These are phyloP conservation scores for Gymnarchus niloticus DNA, from an alignment of 2,113 vertebrate species.

Conservation along the genomic window DNA sequence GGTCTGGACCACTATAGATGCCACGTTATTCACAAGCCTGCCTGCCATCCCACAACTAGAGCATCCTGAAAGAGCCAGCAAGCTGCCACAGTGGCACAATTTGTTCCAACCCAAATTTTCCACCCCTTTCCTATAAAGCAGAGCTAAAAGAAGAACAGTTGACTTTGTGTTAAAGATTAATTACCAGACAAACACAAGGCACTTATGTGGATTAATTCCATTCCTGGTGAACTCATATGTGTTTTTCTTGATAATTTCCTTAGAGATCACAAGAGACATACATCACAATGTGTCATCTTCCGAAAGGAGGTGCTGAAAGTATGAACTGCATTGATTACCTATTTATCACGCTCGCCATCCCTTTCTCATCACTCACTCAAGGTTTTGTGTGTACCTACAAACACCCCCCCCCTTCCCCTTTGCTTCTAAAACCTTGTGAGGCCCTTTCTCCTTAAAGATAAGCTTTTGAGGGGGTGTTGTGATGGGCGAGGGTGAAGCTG, in stretches of 20 bases:
- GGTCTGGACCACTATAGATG: background rate
- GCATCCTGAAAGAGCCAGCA: background rate
- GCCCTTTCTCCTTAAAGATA: background rate
- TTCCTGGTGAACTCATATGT: background rate
- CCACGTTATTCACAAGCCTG: background rate
- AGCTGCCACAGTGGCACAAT: background rate
- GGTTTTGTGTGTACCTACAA: too few species aligned
- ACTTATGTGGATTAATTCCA: background rate
- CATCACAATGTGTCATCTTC: background rate
- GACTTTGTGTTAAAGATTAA: conserved; percentile 11
- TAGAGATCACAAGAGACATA: background rate
- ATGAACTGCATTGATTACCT: background rate
- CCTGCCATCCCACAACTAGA: background rate
- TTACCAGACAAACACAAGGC: background rate
- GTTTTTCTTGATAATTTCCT: background rate
- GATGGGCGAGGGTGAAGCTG: background rate
- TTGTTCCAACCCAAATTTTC: background rate
- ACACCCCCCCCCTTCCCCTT: background rate
- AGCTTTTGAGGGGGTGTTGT: background rate
- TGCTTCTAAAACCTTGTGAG: too few species aligned
- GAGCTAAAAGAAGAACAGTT: background rate
- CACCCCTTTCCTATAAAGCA: background rate
- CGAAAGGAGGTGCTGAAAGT: background rate
- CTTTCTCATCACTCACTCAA: background rate
- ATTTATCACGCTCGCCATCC: background rate